Evolutionary conservation across 2,888 invertebrate species (phyloP), one percentile per base, ranked within the genome.

Genomic region (Orthonychiurus folsomi): DNA sequence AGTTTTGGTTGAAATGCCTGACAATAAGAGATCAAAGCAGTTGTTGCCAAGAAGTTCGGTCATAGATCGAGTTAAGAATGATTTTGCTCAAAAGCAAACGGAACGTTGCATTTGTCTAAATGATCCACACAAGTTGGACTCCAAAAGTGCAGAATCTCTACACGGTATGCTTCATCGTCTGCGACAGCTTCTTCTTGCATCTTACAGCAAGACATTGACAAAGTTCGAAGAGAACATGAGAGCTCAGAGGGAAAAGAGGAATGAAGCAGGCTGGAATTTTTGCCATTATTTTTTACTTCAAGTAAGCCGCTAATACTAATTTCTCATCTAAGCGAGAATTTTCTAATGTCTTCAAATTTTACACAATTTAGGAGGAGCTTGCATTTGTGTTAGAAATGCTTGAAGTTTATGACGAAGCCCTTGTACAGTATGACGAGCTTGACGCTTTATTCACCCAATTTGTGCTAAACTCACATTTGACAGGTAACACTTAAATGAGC

Each of bases 371-470:
- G 87, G 95, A 96, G 80, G 93, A 96, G 80, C 81, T 96, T 72
- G 95, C 94, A 63, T 89, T 95, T 79, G 90, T 93, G 69, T 83
- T 93, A 74, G 92, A 95, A 82, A 93, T 93, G 88, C 80, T 96
- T 69, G 92, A 92, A 63, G 81, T 96, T 68, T 87, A 89, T 75
- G 93, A 94, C 71, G 95, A 96, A 79, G 92, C 95, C 18, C 80
- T 96, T 71, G 89, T 96, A 61, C 96, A 96, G 76, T 97, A 95
- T 77, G 96, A 96, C 77, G 96, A 96, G 79, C 80, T 97, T 75
- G 95, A 96, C 80, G 95, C 94, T 58, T 83, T 96, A 72, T 94
- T 96, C 78, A 93, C 94, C 1, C 95, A 96, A 80, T 95, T 94
- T 79, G 87, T 96, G 61, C 86, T 93, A 70, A 94, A 94, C 79